Conservation (phyloP, 2,888 invertebrate genomes). For the Troides helena region DNA sequence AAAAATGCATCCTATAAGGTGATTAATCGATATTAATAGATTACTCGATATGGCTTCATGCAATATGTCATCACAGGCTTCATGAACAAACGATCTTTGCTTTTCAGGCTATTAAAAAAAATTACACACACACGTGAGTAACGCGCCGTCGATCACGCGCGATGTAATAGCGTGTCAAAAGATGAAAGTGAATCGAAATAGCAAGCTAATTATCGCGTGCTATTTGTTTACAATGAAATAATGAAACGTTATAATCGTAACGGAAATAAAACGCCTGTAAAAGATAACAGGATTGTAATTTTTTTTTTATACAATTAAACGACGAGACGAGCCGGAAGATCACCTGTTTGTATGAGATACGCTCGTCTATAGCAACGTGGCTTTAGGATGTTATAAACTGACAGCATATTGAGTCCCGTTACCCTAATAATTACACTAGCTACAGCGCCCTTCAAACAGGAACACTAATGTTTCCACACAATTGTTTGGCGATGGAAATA, state of each 20-base stretch:
- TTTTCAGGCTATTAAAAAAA: background rate
- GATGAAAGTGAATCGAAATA: constrained; percentile 12
- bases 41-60: constrained; percentile 22
- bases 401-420: too few relatives aligned
- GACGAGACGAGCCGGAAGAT: too few relatives aligned
- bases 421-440: too few relatives aligned
- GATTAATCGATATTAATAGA: constrained; percentile 18
- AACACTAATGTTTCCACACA: too few relatives aligned
- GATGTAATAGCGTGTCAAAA: constrained; percentile 4
- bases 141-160: constrained; percentile 5
- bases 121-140: background rate
- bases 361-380: too few relatives aligned
- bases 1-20: background rate
- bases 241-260: background rate
- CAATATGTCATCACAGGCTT: constrained; percentile 22
- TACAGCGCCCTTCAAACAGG: too few relatives aligned
- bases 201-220: background rate
- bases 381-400: too few relatives aligned
- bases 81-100: constrained; percentile 8
- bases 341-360: too few relatives aligned
- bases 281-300: too few relatives aligned
- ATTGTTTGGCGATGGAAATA: too few relatives aligned
- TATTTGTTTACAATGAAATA: background rate
- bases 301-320: too few relatives aligned
- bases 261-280: too few relatives aligned